Evolutionary conservation across 2,113 vertebrate genomes (phyloP), one percentile per base, ranked within the genome.

Genomic region (Aptenodytes forsteri): DNA sequence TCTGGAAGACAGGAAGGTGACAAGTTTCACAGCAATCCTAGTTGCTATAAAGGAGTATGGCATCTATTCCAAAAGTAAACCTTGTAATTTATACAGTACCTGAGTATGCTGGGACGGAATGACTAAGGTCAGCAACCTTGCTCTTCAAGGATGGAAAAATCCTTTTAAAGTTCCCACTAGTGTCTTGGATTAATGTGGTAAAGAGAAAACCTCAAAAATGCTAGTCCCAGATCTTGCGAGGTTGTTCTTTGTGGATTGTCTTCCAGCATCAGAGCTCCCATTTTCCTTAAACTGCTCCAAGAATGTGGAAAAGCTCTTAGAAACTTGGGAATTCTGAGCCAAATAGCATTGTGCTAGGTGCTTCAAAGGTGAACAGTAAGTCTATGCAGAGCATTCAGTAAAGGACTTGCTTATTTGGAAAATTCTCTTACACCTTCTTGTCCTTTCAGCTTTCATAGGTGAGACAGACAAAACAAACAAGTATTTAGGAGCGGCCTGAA

Each of bases 51-150:
- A n/a, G 47, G 29, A 49, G 16, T 8, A 3, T 16, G 11, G 8
- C 1, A 0, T 50, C n/a, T 52, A 3, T 70, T 82, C 17, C 44
- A 54, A 22, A 32, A 79, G 4, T 32, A 54, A 58, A 47, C 27
- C 13, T 42, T 8, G 14, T 18, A 4, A 34, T 34, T 16, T 61
- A 3, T 16, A 7, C 9, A 25, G 2, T 13, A 3, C 25, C 8
- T 16, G 16, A 66, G 18, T 32, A 2, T 7, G 9, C 27, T 30
- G 55, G 32, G 17, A 5, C 46, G 26, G 30, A 47, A 16, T 38
- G 7, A 14, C 0, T 1, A 21, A 6, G 20, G 13, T 20, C 32
- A 17, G 44, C 47, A 47, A 7, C 44, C 23, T 38, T 8, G 1
- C 14, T 30, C 11, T 29, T 55, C 18, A 56, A 36, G n/a, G 29